A percentile compares a stretch with the other conserved stretches of the same genome.
phyloP scores from a whole-genome alignment of 2,113 vertebrate species.

The Brachyhypopomus gauderio region DNA sequence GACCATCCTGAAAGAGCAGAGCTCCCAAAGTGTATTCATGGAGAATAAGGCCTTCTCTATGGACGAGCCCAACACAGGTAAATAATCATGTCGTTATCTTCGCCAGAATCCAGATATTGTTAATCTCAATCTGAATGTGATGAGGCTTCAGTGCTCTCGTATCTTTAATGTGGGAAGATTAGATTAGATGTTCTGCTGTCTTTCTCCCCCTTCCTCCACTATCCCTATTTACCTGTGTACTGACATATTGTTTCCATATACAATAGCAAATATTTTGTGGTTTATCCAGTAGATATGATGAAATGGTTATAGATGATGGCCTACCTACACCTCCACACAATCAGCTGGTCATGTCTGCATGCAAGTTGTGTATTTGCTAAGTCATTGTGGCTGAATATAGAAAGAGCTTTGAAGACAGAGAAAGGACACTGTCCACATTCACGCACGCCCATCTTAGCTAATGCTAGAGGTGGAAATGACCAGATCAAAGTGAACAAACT shows the following conservation, averaged over 20 bases:
- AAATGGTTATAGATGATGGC: neutral
- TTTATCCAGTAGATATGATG: neutral
- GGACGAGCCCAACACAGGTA: constrained; percentile 88
- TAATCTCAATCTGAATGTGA: constrained; percentile 59
- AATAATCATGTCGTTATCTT: constrained; percentile 8
- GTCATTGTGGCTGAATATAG: constrained; percentile 14
- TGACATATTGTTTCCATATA: constrained; percentile 6
- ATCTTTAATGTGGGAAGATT: constrained; percentile 36
- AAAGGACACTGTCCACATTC: neutral
- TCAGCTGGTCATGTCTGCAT: constrained; percentile 3
- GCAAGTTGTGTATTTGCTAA: constrained; percentile 29
- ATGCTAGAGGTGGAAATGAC: neutral
- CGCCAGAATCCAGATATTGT: neutral
- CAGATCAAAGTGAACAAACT: constrained; percentile 15
- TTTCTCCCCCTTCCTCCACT: neutral
- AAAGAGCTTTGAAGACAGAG: constrained; percentile 26
- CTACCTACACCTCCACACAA: neutral
- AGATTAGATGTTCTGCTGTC: constrained; percentile 14
- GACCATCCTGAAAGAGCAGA: constrained; percentile 89
- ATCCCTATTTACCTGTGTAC: constrained; percentile 1
- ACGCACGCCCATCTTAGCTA: neutral
- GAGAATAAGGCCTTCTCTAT: constrained; percentile 95
- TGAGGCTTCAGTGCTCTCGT: constrained; percentile 46
- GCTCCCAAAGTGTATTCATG: constrained; percentile 84
- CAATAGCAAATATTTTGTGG: constrained; percentile 22